Evolutionary conservation across 2,797 vertebrate genomes (phyloP).

Genomic region (Xenops minutus): DNA sequence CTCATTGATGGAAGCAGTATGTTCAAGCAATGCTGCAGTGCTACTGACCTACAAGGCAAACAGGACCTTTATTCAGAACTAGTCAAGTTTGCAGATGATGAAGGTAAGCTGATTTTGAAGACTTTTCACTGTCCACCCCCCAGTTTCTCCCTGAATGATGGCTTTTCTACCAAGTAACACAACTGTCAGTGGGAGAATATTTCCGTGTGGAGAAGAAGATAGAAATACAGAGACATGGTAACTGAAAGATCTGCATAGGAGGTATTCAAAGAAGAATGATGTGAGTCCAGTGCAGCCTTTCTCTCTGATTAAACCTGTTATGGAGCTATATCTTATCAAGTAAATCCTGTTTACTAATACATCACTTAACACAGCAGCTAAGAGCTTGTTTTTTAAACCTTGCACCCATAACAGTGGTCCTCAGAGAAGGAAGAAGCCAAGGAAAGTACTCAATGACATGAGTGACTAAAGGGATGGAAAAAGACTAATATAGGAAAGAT

Average conservation of each 20-base stretch:
- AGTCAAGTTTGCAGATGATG: neutral
- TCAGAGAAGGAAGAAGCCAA: neutral
- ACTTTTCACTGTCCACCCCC: neutral
- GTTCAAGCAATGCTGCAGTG: neutral
- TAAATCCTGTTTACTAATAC: neutral
- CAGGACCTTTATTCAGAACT: neutral
- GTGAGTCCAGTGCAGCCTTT: neutral
- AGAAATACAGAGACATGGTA: neutral
- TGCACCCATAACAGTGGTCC: neutral
- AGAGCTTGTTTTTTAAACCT: neutral
- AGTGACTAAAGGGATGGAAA: neutral
- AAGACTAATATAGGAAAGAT: neutral
- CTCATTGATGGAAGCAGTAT: neutral
- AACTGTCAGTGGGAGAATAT: neutral
- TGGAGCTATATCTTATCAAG: neutral
- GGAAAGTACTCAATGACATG: neutral
- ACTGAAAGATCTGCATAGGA: neutral
- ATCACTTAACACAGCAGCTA: neutral
- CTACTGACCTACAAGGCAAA: neutral
- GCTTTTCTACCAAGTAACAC: neutral
- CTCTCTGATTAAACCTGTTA: neutral
- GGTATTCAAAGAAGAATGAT: rapidly evolving
- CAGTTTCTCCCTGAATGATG: neutral
- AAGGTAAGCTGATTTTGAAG: neutral
- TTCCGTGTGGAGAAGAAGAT: neutral